These are phyloP conservation scores for Pseudopipra pipra DNA, from an alignment of 2,113 vertebrate species.

Conservation along the genomic window DNA sequence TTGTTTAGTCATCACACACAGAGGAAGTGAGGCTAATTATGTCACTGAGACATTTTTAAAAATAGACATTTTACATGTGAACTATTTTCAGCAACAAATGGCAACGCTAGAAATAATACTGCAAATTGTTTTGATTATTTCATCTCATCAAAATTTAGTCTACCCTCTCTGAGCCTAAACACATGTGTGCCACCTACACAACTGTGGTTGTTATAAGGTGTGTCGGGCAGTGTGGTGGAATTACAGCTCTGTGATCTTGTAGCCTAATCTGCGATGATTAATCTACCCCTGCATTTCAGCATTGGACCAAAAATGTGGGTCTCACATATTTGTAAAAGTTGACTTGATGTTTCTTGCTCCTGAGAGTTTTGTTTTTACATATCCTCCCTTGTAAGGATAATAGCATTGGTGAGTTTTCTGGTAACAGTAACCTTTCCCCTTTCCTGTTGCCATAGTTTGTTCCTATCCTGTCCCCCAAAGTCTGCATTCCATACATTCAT, in stretches of 20 bases:
- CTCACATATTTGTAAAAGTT: neutral
- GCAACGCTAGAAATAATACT: neutral
- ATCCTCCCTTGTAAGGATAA: neutral
- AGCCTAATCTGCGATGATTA: neutral
- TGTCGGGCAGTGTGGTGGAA: neutral
- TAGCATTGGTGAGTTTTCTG: neutral
- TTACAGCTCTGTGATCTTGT: neutral
- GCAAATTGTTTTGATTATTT: neutral
- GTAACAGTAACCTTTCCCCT: neutral
- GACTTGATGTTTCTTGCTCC: neutral
- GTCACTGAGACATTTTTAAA: neutral
- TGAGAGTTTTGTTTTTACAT: neutral
- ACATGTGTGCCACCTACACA: neutral
- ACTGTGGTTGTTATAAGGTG: neutral
- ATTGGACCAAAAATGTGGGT: neutral
- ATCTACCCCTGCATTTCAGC: neutral
- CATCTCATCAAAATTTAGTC: neutral
- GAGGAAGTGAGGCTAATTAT: constrained; percentile 9
- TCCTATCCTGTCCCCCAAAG: neutral
- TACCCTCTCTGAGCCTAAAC: neutral
- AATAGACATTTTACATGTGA: neutral
- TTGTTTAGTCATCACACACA: neutral
- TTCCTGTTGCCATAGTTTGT: neutral
- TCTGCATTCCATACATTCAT: neutral
- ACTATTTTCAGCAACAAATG: neutral